Evolutionary conservation across 2,888 invertebrate species (phyloP), one percentile per base, ranked within the genome.

Genomic region (Scrobipalpa atriplicella): DNA sequence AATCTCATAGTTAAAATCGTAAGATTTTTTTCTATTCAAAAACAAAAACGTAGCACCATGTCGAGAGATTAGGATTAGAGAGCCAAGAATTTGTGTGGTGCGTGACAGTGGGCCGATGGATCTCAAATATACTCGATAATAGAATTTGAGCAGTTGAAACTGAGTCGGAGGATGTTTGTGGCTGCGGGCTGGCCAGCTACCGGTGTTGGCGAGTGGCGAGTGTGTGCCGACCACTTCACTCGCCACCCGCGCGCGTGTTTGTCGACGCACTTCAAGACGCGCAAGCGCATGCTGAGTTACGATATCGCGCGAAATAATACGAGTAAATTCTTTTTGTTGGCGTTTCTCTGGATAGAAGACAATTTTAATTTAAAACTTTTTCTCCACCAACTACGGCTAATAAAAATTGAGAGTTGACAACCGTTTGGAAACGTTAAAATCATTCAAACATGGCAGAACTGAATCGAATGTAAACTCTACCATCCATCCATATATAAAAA

Each of bases 141-240:
- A 80, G 81, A 86, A 83, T 86, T 84, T 82, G 80, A 80, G 81
- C 79, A 81, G 84, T 83, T 81, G 79, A 81, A 85, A 83, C 81
- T 81, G 82, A 82, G 82, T 83, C 80, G 82, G 81, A 78, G 81
- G 84, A 82, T 89, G 86, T 90, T 89, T 90, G 85, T 82, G 61
- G 36, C 36, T 16, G 54, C 29, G 18, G 56, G 56, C 36, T 19
- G 18, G 47, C 62, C 43, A 78, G 88, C 90, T 90, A 91, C 92
- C 86, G 90, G 91, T 89, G 89, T 89, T 89, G 77, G 58, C 13
- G 0, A 19, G 19, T 3, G n/a, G 70, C 66, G 72, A 85, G 86
- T 92, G 91, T 92, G 89, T 92, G 83, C 83, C 61, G 72, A 81
- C 82, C 91, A 89, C 92, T 91, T 78, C 78, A 89, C 75, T 73